phyloP scores from a whole-genome alignment of 2,113 vertebrate species.

The Chlorodrepanis virens region DNA sequence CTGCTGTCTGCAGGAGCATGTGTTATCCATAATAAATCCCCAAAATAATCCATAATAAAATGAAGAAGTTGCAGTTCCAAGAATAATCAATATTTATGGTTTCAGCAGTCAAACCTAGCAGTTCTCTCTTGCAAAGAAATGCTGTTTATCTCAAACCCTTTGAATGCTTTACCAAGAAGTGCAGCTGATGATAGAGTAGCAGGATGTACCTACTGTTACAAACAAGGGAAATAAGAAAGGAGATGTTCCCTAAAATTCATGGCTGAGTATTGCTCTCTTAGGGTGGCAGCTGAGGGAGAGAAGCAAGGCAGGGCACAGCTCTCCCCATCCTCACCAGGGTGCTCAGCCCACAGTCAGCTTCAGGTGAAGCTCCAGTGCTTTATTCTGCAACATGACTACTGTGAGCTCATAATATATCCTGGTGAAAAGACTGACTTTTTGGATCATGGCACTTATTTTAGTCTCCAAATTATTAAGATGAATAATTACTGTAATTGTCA shows the following conservation, averaged over 20 bases:
- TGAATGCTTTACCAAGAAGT: neutral
- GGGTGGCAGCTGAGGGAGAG: neutral
- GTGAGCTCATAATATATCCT: neutral
- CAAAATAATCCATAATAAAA: neutral
- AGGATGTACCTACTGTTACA: neutral
- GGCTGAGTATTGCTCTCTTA: rapidly evolving
- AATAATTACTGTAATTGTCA: neutral
- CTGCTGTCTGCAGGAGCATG: neutral
- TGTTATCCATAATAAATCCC: neutral
- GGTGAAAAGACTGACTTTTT: neutral
- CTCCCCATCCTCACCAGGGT: neutral
- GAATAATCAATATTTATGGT: neutral
- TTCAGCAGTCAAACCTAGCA: neutral
- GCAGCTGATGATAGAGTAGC: neutral
- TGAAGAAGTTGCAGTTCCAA: neutral
- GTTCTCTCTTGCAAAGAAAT: neutral
- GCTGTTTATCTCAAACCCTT: neutral
- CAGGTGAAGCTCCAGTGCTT: neutral
- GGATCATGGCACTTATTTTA: neutral
- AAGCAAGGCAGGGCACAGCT: rapidly evolving
- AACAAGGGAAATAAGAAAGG: neutral
- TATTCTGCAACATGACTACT: neutral
- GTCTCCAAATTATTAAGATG: neutral
- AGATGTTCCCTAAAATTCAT: neutral
- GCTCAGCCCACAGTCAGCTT: neutral